These are phyloP conservation scores for Neuroterus valhalla DNA, from an alignment of 1,140 invertebrate genomes.

Conservation along the genomic window DNA sequence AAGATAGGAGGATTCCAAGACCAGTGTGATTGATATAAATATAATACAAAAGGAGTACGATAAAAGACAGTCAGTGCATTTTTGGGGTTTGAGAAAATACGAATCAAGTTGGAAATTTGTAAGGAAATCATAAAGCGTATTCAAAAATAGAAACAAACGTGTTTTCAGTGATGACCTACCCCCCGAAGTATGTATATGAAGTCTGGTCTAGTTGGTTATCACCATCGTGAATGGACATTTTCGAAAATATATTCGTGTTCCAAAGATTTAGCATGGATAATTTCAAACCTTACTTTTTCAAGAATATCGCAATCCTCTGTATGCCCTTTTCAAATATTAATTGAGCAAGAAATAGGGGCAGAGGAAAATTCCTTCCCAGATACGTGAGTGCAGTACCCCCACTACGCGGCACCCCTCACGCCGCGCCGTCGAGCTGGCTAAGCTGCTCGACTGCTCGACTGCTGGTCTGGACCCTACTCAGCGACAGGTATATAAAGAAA, in stretches of 20 bases:
- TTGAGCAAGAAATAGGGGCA: no score
- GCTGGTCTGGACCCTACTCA: no score
- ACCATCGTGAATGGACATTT: neutral
- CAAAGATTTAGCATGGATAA: no score
- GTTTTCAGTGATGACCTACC: neutral
- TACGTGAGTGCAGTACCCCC: no score
- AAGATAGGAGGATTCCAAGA: slow-evolving; percentile 76
- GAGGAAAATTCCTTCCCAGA: no score
- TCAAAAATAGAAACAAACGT: neutral
- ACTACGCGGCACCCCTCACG: no score
- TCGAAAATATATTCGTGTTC: neutral
- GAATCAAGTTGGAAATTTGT: slow-evolving; percentile 49
- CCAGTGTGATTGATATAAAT: slow-evolving; percentile 76
- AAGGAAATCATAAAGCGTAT: slow-evolving; percentile 38
- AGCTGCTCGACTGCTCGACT: no score
- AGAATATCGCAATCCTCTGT: no score
- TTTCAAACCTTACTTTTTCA: no score
- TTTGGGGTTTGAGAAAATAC: slow-evolving; percentile 53
- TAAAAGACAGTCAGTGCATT: slow-evolving; percentile 74
- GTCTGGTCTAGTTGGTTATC: neutral
- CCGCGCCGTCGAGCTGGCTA: no score
- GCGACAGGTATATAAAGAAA: no score
- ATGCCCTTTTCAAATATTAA: no score
- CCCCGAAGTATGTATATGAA: neutral
- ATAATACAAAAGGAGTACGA: slow-evolving; percentile 75